phyloP scores from a whole-genome alignment of 2,888 invertebrate genomes.

The Lochmaea crataegi region DNA sequence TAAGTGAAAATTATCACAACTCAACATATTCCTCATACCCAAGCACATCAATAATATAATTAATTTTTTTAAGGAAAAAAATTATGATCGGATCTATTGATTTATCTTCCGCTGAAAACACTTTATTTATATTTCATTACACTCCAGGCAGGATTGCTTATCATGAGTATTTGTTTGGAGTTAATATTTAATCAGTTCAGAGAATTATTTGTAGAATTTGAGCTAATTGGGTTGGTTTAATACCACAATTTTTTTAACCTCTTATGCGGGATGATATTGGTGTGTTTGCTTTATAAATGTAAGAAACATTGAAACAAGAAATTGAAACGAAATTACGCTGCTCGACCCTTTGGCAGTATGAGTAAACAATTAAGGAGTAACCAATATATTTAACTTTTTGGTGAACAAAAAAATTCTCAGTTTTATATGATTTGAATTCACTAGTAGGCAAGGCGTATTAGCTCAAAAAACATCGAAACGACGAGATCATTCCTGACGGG shows the following conservation, averaged over 20 bases:
- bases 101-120: background rate
- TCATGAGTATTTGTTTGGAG: conserved; percentile 13
- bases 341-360: background rate
- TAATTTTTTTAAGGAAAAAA: background rate
- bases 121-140: conserved; percentile 27
- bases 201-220: background rate
- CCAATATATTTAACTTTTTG: too few species aligned
- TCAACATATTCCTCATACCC: background rate
- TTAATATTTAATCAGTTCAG: conserved; percentile 12
- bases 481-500: too few species aligned
- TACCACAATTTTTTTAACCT: background rate
- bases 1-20: too few species aligned
- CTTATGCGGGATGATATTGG: background rate
- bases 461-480: too few species aligned
- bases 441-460: too few species aligned
- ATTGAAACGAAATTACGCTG: background rate
- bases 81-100: too few species aligned
- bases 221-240: conserved; percentile 6
- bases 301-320: background rate
- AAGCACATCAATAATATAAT: background rate
- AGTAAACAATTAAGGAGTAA: background rate
- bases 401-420: too few species aligned
- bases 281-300: background rate
- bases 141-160: conserved; percentile 1
- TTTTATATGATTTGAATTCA: too few species aligned